These are phyloP conservation scores for Coecobrya sp. DNA, from an alignment of 2,888 invertebrate genomes.

Conservation along the genomic window DNA sequence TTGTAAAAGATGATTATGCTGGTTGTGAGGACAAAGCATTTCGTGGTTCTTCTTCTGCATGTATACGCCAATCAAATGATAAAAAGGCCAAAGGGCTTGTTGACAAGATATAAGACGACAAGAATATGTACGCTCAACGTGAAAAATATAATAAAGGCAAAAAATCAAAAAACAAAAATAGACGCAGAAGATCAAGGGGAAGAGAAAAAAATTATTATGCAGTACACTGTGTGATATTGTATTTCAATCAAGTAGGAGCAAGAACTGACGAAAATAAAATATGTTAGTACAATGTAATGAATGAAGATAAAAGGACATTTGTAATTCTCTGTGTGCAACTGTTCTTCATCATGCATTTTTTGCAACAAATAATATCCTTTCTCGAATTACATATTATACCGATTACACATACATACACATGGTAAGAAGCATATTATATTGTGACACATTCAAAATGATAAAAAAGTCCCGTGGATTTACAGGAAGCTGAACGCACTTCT, in stretches of 20 bases:
- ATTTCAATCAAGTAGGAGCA: slow-evolving; percentile 7
- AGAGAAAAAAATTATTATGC: slow-evolving; percentile 26
- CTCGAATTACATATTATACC: too few species aligned
- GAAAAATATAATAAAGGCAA: slow-evolving; percentile 22
- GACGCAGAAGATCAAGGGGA: slow-evolving; percentile 17
- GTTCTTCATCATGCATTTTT: slow-evolving; percentile 7
- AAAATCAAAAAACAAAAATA: background rate
- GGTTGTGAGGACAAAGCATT: slow-evolving; percentile 33
- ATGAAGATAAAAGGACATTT: background rate
- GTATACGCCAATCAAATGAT: slow-evolving; percentile 80
- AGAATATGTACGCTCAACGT: slow-evolving; percentile 32
- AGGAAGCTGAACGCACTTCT: too few species aligned
- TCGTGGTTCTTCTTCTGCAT: slow-evolving; percentile 48
- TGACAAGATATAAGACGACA: slow-evolving; percentile 72
- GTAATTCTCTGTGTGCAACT: background rate
- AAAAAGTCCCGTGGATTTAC: too few species aligned
- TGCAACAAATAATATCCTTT: background rate
- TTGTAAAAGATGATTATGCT: slow-evolving; percentile 16
- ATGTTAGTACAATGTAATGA: background rate
- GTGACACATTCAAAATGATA: too few species aligned
- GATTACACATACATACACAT: too few species aligned
- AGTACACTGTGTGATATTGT: slow-evolving; percentile 23
- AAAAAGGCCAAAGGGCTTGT: slow-evolving; percentile 70
- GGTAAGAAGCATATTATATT: too few species aligned
- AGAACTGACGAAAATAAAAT: slow-evolving; percentile 32